phyloP scores from a whole-genome alignment of 2,888 invertebrate genomes.

The Chymomyza procnemis region DNA sequence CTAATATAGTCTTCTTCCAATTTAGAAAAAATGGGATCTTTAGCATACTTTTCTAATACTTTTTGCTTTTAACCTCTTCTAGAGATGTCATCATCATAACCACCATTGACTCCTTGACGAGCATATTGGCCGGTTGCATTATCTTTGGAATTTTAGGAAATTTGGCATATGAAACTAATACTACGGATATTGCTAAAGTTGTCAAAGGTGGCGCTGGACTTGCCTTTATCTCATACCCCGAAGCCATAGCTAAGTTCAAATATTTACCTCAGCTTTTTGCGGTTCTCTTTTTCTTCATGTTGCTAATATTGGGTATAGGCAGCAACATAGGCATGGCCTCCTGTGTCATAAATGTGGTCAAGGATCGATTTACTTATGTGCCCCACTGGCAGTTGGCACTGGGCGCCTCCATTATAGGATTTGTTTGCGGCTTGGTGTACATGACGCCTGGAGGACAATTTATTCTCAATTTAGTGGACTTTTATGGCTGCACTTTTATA shows the following conservation, averaged over 20 bases:
- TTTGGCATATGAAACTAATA: slow-evolving; percentile 83
- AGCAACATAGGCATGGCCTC: slow-evolving; percentile 79
- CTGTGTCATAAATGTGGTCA: slow-evolving; percentile 79
- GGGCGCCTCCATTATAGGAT: slow-evolving; percentile 79
- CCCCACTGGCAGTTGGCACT: slow-evolving; percentile 80
- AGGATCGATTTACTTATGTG: slow-evolving; percentile 78
- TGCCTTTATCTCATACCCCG: slow-evolving; percentile 87
- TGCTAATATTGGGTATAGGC: slow-evolving; percentile 80
- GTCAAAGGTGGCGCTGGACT: slow-evolving; percentile 87
- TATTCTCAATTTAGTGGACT: slow-evolving; percentile 85
- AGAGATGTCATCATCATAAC: slow-evolving; percentile 91
- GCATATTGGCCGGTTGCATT: slow-evolving; percentile 88
- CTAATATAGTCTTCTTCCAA: too few relatives aligned
- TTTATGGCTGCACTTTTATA: slow-evolving; percentile 87
- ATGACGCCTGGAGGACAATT: slow-evolving; percentile 86
- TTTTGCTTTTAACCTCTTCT: slow-evolving; percentile 9
- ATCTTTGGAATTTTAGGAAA: slow-evolving; percentile 92
- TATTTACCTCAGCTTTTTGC: slow-evolving; percentile 81
- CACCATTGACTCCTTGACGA: slow-evolving; percentile 89
- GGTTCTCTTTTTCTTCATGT: slow-evolving; percentile 81
- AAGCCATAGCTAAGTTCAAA: slow-evolving; percentile 81
- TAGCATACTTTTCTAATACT: too few relatives aligned
- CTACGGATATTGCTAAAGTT: slow-evolving; percentile 82
- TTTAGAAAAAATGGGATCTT: too few relatives aligned
- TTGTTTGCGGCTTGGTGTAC: slow-evolving; percentile 82